Evolutionary conservation across 2,888 invertebrate genomes (phyloP).

Genomic region (Ectemnius continuus): DNA sequence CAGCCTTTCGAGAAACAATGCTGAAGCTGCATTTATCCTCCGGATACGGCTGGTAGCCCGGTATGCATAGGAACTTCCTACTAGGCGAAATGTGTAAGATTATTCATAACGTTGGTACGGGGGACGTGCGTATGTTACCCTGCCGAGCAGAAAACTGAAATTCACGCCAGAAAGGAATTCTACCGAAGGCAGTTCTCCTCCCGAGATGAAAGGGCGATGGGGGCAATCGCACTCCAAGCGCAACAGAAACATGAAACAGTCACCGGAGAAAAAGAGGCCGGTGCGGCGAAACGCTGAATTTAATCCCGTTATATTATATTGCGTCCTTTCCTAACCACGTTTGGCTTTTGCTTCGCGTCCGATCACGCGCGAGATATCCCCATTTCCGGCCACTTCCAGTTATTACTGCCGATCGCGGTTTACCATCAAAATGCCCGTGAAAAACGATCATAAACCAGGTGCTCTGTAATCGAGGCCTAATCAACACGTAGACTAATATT

Average conservation of each 20-base stretch:
- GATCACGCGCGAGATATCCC: slow-evolving; percentile 12
- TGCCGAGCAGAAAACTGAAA: too few relatives aligned
- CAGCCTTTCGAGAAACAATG: background rate
- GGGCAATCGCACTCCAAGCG: too few relatives aligned
- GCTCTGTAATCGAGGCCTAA: slow-evolving; percentile 5
- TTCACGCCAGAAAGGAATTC: too few relatives aligned
- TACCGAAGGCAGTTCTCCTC: too few relatives aligned
- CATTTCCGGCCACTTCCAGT: background rate
- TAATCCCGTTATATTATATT: slow-evolving; percentile 3
- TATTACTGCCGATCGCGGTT: slow-evolving; percentile 12
- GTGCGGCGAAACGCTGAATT: background rate
- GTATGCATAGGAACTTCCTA: background rate
- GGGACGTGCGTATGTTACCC: too few relatives aligned
- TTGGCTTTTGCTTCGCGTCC: background rate
- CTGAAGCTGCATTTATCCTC: background rate
- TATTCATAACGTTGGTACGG: background rate
- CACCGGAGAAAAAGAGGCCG: too few relatives aligned
- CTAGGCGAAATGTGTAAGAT: background rate
- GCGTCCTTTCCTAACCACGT: background rate
- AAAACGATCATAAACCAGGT: slow-evolving; percentile 14
- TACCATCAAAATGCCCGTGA: slow-evolving; percentile 1
- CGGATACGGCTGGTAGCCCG: background rate
- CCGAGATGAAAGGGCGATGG: too few relatives aligned
- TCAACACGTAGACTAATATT: slow-evolving; percentile 13
- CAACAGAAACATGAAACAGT: too few relatives aligned